Conservation (phyloP, 2,888 invertebrate genomes). For the Dinocampus coccinellae region DNA sequence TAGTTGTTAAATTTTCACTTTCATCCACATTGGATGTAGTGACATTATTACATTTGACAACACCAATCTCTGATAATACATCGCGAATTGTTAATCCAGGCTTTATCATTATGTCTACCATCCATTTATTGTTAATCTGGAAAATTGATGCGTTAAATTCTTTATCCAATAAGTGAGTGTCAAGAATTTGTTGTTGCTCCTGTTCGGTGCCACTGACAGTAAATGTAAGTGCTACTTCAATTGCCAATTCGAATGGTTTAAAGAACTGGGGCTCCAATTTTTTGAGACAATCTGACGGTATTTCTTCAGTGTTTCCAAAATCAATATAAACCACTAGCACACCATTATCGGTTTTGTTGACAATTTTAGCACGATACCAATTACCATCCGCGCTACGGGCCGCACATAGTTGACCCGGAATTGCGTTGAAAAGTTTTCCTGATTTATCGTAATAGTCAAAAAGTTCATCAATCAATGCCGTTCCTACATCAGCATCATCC, state of each 20-base stretch:
- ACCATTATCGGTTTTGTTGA: constrained; percentile 67
- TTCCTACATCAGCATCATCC: constrained; percentile 70
- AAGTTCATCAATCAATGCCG: constrained; percentile 71
- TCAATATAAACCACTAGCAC: constrained; percentile 76
- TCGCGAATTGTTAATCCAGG: constrained; percentile 63
- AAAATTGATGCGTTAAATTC: constrained; percentile 73
- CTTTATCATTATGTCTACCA: constrained; percentile 68
- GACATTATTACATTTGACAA: constrained; percentile 43
- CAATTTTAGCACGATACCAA: constrained; percentile 79
- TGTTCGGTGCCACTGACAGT: constrained; percentile 62
- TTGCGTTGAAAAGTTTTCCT: constrained; percentile 69
- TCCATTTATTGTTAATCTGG: constrained; percentile 73
- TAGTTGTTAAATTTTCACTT: constrained; percentile 47
- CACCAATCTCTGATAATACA: constrained; percentile 64
- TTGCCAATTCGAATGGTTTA: constrained; percentile 57
- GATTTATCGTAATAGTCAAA: constrained; percentile 73
- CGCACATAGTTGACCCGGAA: constrained; percentile 73
- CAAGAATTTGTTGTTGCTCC: constrained; percentile 67
- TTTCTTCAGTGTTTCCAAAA: constrained; percentile 78
- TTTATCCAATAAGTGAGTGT: constrained; percentile 65
- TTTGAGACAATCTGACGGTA: constrained; percentile 70
- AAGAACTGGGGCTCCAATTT: constrained; percentile 60
- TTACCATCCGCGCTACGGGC: constrained; percentile 76
- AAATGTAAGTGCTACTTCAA: constrained; percentile 59
- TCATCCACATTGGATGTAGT: constrained; percentile 58